These are phyloP conservation scores for Agrotis ipsilon DNA, from an alignment of 2,888 invertebrate species.

Conservation along the genomic window DNA sequence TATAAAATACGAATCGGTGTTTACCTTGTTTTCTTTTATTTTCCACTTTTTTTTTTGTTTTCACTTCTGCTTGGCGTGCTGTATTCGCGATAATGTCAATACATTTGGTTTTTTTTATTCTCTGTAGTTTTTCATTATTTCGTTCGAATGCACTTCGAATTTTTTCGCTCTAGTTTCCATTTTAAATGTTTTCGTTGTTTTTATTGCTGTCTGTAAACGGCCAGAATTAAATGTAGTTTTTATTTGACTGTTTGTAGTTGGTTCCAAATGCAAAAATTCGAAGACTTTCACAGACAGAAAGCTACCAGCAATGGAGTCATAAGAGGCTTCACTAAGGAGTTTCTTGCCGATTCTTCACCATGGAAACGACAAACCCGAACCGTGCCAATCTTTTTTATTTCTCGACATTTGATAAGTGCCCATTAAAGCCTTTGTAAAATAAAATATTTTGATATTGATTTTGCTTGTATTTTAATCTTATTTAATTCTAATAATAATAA, in stretches of 20 bases:
- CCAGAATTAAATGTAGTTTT: neutral
- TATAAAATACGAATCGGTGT: slow-evolving; percentile 77
- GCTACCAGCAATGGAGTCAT: neutral
- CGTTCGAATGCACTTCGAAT: slow-evolving; percentile 5
- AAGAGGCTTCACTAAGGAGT: too few relatives aligned
- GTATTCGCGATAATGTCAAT: slow-evolving; percentile 56
- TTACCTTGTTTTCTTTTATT: slow-evolving; percentile 77
- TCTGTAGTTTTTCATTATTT: slow-evolving; percentile 13
- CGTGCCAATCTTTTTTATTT: too few relatives aligned
- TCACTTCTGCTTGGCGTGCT: slow-evolving; percentile 60
- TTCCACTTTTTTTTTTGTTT: slow-evolving; percentile 68
- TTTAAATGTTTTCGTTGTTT: slow-evolving; percentile 5
- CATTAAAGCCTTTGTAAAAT: too few relatives aligned
- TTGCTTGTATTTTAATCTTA: too few relatives aligned
- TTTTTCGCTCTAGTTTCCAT: slow-evolving; percentile 26
- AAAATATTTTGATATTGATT: too few relatives aligned
- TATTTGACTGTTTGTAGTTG: neutral
- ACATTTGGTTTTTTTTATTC: slow-evolving; percentile 39
- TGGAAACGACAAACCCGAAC: too few relatives aligned
- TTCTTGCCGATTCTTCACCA: too few relatives aligned
- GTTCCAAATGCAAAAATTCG: neutral
- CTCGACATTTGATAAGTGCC: too few relatives aligned
- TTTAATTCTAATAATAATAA: too few relatives aligned
- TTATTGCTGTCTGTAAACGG: neutral
- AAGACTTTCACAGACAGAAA: neutral